A percentile compares a stretch with the other conserved stretches of the same genome.
These are phyloP conservation scores for Equus przewalskii DNA, from an alignment of 2,113 vertebrate species.

Conservation along the genomic window DNA sequence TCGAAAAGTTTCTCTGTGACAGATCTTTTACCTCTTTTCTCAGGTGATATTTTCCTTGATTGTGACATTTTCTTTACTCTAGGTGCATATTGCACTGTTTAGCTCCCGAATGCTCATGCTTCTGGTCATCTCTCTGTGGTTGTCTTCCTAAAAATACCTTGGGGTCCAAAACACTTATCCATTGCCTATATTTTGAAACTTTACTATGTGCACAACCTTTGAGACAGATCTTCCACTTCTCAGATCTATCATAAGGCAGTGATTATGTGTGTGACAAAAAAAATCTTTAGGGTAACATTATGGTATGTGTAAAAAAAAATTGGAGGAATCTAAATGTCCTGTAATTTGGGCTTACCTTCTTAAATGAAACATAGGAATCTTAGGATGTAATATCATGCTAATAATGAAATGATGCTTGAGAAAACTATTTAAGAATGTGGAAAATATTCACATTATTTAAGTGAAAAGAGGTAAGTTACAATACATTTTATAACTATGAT, in stretches of 20 bases:
- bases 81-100: background rate
- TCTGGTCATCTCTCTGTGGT: background rate
- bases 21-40: background rate
- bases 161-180: no score
- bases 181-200: no score
- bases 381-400: background rate
- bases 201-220: no score
- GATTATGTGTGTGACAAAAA: background rate
- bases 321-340: background rate
- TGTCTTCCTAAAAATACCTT: background rate
- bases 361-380: background rate
- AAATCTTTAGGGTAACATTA: background rate
- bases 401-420: background rate
- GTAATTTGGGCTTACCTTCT: background rate
- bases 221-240: background rate
- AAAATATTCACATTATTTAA: background rate
- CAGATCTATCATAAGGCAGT: background rate
- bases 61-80: background rate
- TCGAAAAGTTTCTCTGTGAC: background rate
- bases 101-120: background rate
- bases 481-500: background rate
- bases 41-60: background rate
- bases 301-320: background rate
- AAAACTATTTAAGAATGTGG: background rate
- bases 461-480: background rate